phyloP scores from a whole-genome alignment of 2,113 vertebrate species.

The Heteronetta atricapilla region DNA sequence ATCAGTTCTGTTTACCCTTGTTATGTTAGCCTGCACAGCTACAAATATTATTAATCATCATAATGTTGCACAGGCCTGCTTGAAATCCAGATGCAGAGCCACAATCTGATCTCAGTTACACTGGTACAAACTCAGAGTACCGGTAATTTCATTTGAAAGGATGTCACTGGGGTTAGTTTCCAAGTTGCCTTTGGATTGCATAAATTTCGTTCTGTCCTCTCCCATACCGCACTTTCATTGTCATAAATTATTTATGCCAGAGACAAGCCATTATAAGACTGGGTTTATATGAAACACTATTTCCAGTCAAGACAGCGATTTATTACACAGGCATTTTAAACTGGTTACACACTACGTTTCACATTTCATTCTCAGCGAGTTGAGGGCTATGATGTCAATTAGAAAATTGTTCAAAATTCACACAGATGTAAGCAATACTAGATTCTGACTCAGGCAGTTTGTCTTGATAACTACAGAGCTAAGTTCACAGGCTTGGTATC shows the following conservation, averaged over 20 bases:
- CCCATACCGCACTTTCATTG: background rate
- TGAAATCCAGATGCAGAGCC: constrained; percentile 48
- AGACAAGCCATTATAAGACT: background rate
- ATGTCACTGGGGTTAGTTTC: constrained; percentile 26
- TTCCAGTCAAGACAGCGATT: background rate
- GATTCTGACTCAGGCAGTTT: background rate
- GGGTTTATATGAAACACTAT: background rate
- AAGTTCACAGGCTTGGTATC: background rate
- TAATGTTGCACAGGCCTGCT: constrained; percentile 44
- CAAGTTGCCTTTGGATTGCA: constrained; percentile 10
- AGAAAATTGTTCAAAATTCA: background rate
- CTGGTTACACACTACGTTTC: background rate
- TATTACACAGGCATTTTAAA: constrained; percentile 21
- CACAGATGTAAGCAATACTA: background rate
- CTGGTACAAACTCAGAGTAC: constrained; percentile 20
- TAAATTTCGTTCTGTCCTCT: background rate
- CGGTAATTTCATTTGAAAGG: constrained; percentile 55
- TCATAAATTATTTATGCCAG: background rate
- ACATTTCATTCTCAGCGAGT: background rate
- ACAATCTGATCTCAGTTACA: constrained; percentile 45
- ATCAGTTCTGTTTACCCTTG: constrained; percentile 50
- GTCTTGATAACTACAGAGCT: background rate
- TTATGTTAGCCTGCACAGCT: constrained; percentile 28
- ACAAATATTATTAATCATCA: constrained; percentile 59
- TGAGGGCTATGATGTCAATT: background rate